A percentile compares a stretch with the other conserved stretches of the same genome.
Evolutionary conservation across 1,140 invertebrate genomes (phyloP).

Genomic region (Meloidogyne hapla): DNA sequence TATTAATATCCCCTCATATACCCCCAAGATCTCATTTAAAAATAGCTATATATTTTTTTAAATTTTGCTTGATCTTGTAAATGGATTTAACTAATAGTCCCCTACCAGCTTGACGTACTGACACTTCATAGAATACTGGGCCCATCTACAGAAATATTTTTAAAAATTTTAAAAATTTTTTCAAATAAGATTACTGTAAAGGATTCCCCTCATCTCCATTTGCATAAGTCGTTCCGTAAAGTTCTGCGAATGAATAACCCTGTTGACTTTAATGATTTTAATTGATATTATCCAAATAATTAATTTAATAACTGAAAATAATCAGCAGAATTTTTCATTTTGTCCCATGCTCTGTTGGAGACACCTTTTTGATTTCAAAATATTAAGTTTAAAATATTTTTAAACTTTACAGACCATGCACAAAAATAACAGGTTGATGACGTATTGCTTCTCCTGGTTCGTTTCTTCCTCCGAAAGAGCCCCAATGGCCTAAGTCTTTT

Average conservation of each 20-base stretch:
- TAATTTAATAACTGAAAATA: slow-evolving; percentile 40
- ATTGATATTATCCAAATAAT: not conserved
- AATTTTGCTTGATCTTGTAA: no score
- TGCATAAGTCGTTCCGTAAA: slow-evolving; percentile 60
- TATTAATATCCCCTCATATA: no score
- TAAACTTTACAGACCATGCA: slow-evolving; percentile 26
- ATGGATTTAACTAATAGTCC: no score
- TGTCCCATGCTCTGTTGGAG: slow-evolving; percentile 56
- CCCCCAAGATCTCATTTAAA: no score
- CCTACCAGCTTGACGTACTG: slow-evolving; percentile 40
- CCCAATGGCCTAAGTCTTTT: slow-evolving; percentile 49
- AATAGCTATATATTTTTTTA: no score
- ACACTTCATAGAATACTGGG: slow-evolving; percentile 51
- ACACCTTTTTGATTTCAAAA: slow-evolving; percentile 40
- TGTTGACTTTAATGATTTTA: slow-evolving; percentile 7
- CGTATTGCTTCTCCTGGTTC: slow-evolving; percentile 38
- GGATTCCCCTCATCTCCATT: slow-evolving; percentile 62
- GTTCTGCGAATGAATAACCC: slow-evolving; percentile 49
- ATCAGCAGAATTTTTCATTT: slow-evolving; percentile 51
- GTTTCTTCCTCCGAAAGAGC: slow-evolving; percentile 56
- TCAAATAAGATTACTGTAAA: slow-evolving; percentile 41
- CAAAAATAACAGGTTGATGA: slow-evolving; percentile 60
- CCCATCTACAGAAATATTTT: slow-evolving; percentile 39
- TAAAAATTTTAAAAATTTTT: not conserved
- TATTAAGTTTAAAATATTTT: not conserved